Conservation (phyloP, 2,797 vertebrate species). For the Halcyon chelicuti region DNA sequence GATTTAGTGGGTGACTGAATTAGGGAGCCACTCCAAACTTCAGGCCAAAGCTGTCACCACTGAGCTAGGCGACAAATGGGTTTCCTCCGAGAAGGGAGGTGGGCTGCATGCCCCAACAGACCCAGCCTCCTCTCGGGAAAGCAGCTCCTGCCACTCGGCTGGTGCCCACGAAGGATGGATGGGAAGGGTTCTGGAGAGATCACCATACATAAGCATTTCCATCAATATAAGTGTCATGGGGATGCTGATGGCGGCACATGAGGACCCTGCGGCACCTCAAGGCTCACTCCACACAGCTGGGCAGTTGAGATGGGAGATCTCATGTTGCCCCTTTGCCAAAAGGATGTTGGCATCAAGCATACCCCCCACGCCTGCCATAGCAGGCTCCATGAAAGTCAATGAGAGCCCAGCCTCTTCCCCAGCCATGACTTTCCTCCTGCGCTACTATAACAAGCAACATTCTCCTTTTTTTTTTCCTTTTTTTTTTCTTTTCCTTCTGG, state of each 20-base stretch:
- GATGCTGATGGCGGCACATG: rapidly evolving
- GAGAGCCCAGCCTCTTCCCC: not conserved
- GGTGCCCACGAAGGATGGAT: not conserved
- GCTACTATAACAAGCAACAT: not conserved
- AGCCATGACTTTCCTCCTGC: not conserved
- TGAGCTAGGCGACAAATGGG: not conserved
- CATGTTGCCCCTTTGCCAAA: rapidly evolving
- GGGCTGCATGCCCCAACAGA: not conserved
- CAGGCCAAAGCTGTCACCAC: not conserved
- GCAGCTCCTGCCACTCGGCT: not conserved
- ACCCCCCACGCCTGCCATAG: rapidly evolving
- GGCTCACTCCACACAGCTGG: not conserved
- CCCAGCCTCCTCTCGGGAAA: not conserved
- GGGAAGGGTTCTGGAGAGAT: not conserved
- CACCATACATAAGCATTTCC: not conserved
- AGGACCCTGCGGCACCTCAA: rapidly evolving
- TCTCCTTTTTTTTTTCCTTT: not conserved
- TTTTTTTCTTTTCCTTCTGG: not conserved
- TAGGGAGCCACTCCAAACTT: not conserved
- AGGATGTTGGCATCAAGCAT: not conserved
- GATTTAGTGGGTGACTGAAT: not conserved
- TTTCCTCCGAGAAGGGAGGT: not conserved
- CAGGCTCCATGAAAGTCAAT: not conserved
- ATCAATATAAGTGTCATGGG: not conserved
- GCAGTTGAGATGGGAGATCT: not conserved